A percentile compares a stretch with the other conserved stretches of the same genome.
These are phyloP conservation scores for Graphium colonna DNA, from an alignment of 2,888 invertebrate genomes.

Conservation along the genomic window DNA sequence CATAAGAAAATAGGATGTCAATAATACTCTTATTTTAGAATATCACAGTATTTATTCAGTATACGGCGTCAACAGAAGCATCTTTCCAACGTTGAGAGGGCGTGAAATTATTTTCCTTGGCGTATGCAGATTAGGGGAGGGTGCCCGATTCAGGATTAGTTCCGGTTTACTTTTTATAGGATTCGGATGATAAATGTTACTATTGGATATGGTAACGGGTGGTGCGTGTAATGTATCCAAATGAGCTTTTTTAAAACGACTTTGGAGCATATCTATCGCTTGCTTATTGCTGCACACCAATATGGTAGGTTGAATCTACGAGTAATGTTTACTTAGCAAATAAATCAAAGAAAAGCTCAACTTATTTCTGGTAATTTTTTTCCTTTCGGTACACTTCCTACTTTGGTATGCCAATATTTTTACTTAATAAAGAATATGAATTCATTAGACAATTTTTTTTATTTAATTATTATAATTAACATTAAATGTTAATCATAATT, in stretches of 20 bases:
- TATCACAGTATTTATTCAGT: slow-evolving; percentile 9
- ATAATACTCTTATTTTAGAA: neutral
- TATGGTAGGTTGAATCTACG: neutral
- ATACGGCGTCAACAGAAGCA: slow-evolving; percentile 48
- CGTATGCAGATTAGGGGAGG: slow-evolving; percentile 74
- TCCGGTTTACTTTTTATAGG: slow-evolving; percentile 77
- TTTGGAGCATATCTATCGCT: neutral
- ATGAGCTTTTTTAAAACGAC: slow-evolving; percentile 48
- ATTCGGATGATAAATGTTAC: slow-evolving; percentile 76
- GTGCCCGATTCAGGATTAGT: slow-evolving; percentile 63
- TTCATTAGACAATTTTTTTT: no score
- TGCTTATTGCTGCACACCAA: neutral
- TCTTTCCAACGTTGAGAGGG: slow-evolving; percentile 59
- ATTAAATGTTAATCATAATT: no score
- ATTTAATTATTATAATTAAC: no score
- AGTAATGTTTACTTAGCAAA: no score
- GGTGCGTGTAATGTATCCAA: slow-evolving; percentile 73
- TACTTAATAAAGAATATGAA: no score
- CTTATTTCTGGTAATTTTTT: no score
- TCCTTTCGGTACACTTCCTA: no score
- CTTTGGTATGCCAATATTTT: no score
- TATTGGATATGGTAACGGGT: slow-evolving; percentile 64
- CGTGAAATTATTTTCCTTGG: slow-evolving; percentile 78
- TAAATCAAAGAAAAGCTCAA: no score
- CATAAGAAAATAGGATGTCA: neutral